Evolutionary conservation across 2,888 invertebrate species (phyloP).

Genomic region (Monopis laevigella): DNA sequence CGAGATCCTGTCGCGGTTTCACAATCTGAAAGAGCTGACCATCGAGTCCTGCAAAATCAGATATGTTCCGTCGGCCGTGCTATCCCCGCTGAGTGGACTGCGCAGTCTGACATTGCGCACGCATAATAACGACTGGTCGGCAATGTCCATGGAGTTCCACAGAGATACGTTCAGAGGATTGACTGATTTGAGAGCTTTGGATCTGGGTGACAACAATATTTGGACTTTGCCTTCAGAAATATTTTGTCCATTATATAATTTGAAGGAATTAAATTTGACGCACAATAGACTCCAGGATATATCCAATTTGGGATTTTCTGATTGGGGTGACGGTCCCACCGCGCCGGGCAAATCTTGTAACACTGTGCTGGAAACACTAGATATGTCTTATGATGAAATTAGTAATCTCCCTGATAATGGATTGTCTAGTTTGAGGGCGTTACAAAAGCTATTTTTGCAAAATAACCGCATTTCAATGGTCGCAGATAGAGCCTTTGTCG

Average conservation of each 20-base stretch:
- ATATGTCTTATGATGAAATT: conserved; percentile 80
- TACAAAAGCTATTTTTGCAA: conserved; percentile 76
- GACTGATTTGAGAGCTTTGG: conserved; percentile 71
- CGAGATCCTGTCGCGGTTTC: conserved; percentile 69
- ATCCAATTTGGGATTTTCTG: conserved; percentile 77
- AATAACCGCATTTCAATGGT: conserved; percentile 80
- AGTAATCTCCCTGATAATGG: conserved; percentile 75
- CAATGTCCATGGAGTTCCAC: conserved; percentile 79
- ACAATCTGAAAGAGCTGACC: conserved; percentile 72
- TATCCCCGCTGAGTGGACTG: conserved; percentile 73
- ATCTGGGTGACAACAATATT: conserved; percentile 80
- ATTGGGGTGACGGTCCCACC: conserved; percentile 74
- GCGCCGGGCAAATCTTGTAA: conserved; percentile 76
- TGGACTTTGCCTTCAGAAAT: conserved; percentile 78
- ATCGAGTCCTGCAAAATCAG: conserved; percentile 83
- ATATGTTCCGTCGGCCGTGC: conserved; percentile 74
- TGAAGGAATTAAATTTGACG: conserved; percentile 77
- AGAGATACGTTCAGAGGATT: conserved; percentile 76
- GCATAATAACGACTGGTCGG: conserved; percentile 82
- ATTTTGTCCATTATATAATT: conserved; percentile 76
- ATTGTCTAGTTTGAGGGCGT: conserved; percentile 73
- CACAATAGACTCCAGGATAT: conserved; percentile 82
- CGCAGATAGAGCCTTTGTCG: conserved; percentile 78
- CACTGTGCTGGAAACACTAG: conserved; percentile 73
- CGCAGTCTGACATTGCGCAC: conserved; percentile 74